These are phyloP conservation scores for Glaucopsyche alexis DNA, from an alignment of 2,888 invertebrate species.

Conservation along the genomic window DNA sequence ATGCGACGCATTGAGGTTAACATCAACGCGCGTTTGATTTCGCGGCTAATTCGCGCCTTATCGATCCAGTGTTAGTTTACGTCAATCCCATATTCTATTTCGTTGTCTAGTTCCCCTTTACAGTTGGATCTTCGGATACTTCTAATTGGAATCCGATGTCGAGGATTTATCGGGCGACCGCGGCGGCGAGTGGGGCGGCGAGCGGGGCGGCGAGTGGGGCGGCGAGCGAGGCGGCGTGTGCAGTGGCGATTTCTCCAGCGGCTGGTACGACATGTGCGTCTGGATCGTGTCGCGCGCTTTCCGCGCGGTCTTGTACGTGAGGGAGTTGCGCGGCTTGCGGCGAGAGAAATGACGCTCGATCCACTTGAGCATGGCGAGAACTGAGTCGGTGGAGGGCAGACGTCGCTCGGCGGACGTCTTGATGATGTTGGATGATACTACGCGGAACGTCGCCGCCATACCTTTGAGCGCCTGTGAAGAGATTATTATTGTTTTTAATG, in stretches of 20 bases:
- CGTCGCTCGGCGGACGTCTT: slow-evolving; percentile 93
- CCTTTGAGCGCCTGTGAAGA: slow-evolving; percentile 88
- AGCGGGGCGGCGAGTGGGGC: slow-evolving; percentile 60
- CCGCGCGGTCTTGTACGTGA: slow-evolving; percentile 81
- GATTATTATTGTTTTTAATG: background rate
- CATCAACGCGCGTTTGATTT: too few relatives aligned
- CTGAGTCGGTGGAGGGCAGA: slow-evolving; percentile 92
- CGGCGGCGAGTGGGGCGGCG: slow-evolving; percentile 59
- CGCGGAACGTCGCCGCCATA: slow-evolving; percentile 95
- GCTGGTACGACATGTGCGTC: slow-evolving; percentile 87
- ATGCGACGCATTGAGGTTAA: too few relatives aligned
- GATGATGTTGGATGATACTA: slow-evolving; percentile 90
- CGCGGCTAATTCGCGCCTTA: too few relatives aligned
- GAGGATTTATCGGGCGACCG: slow-evolving; percentile 53
- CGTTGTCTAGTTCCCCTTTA: background rate
- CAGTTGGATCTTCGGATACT: background rate
- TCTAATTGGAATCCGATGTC: slow-evolving; percentile 69
- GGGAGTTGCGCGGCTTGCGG: slow-evolving; percentile 86
- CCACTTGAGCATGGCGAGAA: slow-evolving; percentile 94
- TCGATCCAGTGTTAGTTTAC: too few relatives aligned
- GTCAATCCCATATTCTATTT: too few relatives aligned
- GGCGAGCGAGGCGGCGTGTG: slow-evolving; percentile 59
- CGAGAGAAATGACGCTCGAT: slow-evolving; percentile 91
- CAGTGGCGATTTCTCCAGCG: slow-evolving; percentile 58
- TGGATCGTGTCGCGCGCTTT: slow-evolving; percentile 85